These are phyloP conservation scores for Rotaria macrura DNA, from an alignment of 2,888 invertebrate species.

Conservation along the genomic window DNA sequence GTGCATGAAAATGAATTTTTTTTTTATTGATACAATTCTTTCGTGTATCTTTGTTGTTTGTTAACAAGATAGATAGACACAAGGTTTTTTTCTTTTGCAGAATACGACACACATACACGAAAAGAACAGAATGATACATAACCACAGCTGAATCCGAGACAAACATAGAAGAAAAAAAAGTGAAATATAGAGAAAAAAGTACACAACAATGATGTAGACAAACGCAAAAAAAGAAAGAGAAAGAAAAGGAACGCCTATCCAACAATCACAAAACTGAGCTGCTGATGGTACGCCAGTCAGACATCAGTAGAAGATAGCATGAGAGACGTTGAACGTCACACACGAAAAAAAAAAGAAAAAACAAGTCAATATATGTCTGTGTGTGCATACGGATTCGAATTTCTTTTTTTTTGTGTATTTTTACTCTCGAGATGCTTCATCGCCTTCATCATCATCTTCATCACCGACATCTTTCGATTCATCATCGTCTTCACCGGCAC, in stretches of 20 bases:
- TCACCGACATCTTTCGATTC: slow-evolving; percentile 13
- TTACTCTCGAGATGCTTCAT: slow-evolving; percentile 3
- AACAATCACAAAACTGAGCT: background rate
- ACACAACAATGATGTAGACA: slow-evolving; percentile 4
- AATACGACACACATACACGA: slow-evolving; percentile 4
- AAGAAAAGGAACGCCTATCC: background rate
- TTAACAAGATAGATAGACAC: background rate
- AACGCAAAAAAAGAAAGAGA: background rate
- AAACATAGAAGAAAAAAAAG: background rate
- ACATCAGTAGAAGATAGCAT: background rate
- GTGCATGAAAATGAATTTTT: background rate
- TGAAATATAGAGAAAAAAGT: background rate
- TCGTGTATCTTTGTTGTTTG: slow-evolving; percentile 7
- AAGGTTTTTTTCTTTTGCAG: background rate
- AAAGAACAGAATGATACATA: background rate
- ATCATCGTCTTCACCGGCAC: slow-evolving; percentile 13
- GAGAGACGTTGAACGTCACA: slow-evolving; percentile 3
- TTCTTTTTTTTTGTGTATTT: background rate
- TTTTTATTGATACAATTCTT: background rate
- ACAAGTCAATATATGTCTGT: background rate
- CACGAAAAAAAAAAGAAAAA: background rate
- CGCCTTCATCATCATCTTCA: background rate
- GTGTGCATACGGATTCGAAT: background rate
- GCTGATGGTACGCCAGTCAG: background rate
- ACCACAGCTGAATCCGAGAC: background rate